Conservation (phyloP, 2,888 invertebrate genomes). For the Apotomis turbidana region DNA sequence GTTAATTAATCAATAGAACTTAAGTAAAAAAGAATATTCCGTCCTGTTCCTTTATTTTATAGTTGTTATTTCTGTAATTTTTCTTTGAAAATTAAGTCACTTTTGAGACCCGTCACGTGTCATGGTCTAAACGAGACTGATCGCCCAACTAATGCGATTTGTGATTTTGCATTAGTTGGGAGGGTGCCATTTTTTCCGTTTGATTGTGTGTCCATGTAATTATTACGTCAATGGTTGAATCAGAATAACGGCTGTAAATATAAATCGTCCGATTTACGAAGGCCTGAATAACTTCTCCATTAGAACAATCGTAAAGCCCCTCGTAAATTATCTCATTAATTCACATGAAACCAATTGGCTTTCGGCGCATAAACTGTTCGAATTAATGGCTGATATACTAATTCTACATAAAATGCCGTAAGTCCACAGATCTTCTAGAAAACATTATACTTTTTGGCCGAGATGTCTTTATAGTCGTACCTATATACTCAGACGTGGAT, state of each 20-base stretch:
- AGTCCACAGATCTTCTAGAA: neutral
- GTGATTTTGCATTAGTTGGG: no score
- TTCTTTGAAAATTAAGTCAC: no score
- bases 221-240: no score
- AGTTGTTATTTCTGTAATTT: no score
- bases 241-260: neutral
- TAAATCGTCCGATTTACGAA: constrained; percentile 15
- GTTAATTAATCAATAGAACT: no score
- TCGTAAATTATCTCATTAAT: constrained; percentile 32
- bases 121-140: no score
- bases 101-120: no score
- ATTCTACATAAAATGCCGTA: neutral
- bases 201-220: no score
- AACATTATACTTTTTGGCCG: neutral
- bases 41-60: no score
- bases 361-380: constrained; percentile 27
- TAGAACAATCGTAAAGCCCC: constrained; percentile 4
- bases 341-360: constrained; percentile 26
- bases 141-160: no score
- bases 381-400: constrained; percentile 12
- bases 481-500: neutral
- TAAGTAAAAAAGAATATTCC: no score
- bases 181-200: no score
- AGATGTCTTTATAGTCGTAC: neutral
- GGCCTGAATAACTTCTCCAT: constrained; percentile 9